Percentiles rank a stretch among this genome's conserved stretches.
These are phyloP conservation scores for Stenurella melanura DNA, from an alignment of 2,888 invertebrate genomes.

Conservation along the genomic window DNA sequence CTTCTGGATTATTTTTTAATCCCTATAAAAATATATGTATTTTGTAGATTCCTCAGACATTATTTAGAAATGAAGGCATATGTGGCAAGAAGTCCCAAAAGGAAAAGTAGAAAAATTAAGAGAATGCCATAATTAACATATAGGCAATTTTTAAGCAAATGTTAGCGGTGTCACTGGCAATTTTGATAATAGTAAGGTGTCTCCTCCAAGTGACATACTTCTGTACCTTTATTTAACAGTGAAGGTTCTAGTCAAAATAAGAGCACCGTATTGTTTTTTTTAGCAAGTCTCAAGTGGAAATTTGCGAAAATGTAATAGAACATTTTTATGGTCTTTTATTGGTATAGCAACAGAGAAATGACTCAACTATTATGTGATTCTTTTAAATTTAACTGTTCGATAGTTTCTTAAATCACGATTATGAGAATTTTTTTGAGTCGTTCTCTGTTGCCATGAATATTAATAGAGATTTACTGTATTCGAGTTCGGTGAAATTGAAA, in stretches of 20 bases:
- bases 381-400: background rate
- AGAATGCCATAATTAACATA: too few relatives aligned
- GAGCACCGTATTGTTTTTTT: conserved; percentile 15
- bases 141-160: background rate
- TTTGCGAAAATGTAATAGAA: conserved; percentile 15
- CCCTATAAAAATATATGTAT: too few relatives aligned
- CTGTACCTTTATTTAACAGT: conserved; percentile 24
- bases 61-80: too few relatives aligned
- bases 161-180: background rate
- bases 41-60: too few relatives aligned
- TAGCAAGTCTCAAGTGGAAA: background rate
- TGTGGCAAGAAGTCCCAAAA: too few relatives aligned
- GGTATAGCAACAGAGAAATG: conserved; percentile 8
- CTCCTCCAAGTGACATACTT: conserved; percentile 9
- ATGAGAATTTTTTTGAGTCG: background rate
- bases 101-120: too few relatives aligned
- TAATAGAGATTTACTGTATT: conserved; percentile 7
- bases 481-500: conserved; percentile 47
- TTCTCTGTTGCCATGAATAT: background rate
- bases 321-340: background rate
- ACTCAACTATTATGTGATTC: background rate
- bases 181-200: background rate
- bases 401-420: background rate
- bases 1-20: too few relatives aligned
- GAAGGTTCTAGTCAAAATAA: conserved; percentile 35